Percentiles rank a stretch among this genome's conserved stretches.
phyloP scores from a whole-genome alignment of 2,113 vertebrate genomes.

The Ochotona curzoniae region DNA sequence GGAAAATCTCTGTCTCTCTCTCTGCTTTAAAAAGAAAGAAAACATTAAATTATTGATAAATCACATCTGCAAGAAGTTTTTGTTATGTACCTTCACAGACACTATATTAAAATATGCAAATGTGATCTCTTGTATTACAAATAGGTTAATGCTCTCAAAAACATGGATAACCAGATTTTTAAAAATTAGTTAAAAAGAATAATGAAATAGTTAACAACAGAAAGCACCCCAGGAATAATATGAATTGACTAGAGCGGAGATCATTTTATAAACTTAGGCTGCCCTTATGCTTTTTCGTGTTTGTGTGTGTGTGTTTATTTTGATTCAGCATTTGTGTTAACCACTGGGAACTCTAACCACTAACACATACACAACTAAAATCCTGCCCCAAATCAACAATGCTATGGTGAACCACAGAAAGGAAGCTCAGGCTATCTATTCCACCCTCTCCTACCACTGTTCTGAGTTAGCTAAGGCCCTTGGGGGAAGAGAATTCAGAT shows the following conservation, averaged over 20 bases:
- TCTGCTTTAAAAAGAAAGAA: no score
- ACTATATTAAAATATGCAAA: background rate
- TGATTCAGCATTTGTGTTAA: background rate
- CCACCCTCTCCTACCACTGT: background rate
- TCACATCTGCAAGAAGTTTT: background rate
- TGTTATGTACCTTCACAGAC: background rate
- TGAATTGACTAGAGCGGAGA: background rate
- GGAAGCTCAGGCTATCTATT: background rate
- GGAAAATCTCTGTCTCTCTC: no score
- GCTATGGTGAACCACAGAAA: background rate
- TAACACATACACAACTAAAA: background rate
- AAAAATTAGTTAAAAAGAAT: background rate
- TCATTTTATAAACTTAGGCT: background rate
- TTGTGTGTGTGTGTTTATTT: background rate
- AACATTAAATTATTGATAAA: no score
- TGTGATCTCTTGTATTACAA: background rate
- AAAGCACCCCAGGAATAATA: background rate
- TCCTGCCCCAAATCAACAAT: background rate
- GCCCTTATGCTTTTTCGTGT: no score
- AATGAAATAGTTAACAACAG: conserved; percentile 10
- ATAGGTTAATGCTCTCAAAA: conserved; percentile 1
- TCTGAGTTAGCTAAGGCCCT: background rate
- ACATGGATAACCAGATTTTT: background rate
- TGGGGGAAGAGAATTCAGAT: background rate
- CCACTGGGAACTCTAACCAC: background rate